These are phyloP conservation scores for Anser brachyrhynchus DNA, from an alignment of 2,113 vertebrate species.

Conservation along the genomic window DNA sequence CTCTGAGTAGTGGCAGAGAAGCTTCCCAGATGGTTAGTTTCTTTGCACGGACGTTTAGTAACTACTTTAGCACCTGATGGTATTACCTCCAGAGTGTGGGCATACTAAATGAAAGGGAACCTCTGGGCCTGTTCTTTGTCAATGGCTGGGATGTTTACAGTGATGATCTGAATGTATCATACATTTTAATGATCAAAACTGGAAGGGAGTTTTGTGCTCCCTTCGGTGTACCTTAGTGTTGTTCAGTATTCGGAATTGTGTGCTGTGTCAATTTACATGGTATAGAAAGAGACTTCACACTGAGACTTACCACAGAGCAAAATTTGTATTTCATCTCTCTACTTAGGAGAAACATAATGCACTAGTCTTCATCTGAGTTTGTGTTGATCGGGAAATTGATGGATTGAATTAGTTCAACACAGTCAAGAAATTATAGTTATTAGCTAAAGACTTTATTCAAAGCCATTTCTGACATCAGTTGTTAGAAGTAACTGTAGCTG, in stretches of 20 bases:
- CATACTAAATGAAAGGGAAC: not conserved
- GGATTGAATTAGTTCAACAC: not conserved
- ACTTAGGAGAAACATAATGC: not conserved
- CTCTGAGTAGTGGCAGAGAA: not conserved
- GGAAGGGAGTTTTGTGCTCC: not conserved
- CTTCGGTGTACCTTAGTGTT: not conserved
- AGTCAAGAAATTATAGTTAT: not conserved
- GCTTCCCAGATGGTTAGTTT: not conserved
- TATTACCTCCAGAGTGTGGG: not conserved
- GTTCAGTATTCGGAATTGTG: not conserved
- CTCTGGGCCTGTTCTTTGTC: not conserved
- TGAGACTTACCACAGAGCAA: not conserved
- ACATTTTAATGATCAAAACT: not conserved
- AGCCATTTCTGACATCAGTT: not conserved
- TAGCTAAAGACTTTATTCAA: not conserved
- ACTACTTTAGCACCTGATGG: fast-evolving
- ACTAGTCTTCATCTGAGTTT: not conserved
- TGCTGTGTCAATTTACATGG: not conserved
- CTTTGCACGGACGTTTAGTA: not conserved
- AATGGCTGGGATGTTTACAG: not conserved
- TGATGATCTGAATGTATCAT: not conserved
- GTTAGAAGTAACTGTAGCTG: not conserved
- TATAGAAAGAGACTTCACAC: not conserved
- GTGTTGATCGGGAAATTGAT: not conserved
- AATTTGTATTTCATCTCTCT: not conserved